Evolutionary conservation across 2,888 invertebrate genomes (phyloP), one percentile per base, ranked within the genome.

Genomic region (Xestia ashworthii): DNA sequence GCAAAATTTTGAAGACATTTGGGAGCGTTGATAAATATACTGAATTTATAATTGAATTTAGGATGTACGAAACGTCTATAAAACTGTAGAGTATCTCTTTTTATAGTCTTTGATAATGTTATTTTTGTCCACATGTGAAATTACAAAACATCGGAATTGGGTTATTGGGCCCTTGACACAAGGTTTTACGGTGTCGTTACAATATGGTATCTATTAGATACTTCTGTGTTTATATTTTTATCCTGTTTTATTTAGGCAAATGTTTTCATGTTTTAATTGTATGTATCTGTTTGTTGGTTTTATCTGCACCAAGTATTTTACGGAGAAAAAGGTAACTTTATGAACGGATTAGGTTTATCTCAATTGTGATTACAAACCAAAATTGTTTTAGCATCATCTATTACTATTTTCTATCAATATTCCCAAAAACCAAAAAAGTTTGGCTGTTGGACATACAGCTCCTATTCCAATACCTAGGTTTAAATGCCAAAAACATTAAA

Each of bases 151-250:
- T 76, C 71, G 78, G 86, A 94, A 93, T 92, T 93, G 80, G 94
- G 94, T 93, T 93, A 94, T 89, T 74, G 90, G 82, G 92, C 88
- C 95, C 95, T 95, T 95, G 95, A 94, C 94, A 93, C 80, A 77
- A 62, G 72, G 74, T 87, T 86, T 88, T 87, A 89, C 80, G 74
- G 70, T 84, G 71, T 69, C 58, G 74, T 76, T 83, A 83, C 75
- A 74, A 82, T 74, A 38, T 67, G 50, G 53, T 75, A 65, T 55
- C 6, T 68, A 55, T 75, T 65, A 60, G 32, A 50, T 68, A 62
- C 41, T 32, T 64, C 12, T 65, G 55, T 74, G 60, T 74, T 41
- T 74, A 19, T 41, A 46, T 22, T 46, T 32, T 14, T 25, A 12
- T 55, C 5, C 5, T 66, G 32, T 60, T 69, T 38, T 53, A 44